phyloP scores from a whole-genome alignment of 2,797 vertebrate genomes.

The Echiichthys vipera region DNA sequence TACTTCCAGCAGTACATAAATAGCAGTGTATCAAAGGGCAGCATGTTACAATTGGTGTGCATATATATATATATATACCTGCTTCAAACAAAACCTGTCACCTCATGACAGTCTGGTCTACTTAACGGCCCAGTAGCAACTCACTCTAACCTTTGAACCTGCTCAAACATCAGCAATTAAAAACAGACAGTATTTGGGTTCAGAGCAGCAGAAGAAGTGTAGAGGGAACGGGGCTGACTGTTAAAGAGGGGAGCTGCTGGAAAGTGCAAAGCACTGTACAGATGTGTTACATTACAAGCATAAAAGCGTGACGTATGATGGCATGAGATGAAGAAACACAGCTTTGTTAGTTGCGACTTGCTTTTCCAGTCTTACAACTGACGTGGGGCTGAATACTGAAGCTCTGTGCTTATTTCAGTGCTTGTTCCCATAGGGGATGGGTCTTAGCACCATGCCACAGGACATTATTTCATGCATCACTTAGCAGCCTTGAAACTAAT shows the following conservation, averaged over 20 bases:
- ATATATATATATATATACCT: slow-evolving; percentile 39
- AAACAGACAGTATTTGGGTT: slow-evolving; percentile 36
- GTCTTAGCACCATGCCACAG: slow-evolving; percentile 83
- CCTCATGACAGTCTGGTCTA: slow-evolving; percentile 20
- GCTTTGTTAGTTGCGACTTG: slow-evolving; percentile 22
- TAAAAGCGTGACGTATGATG: slow-evolving; percentile 35
- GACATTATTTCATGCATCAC: slow-evolving; percentile 91
- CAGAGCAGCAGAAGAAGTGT: slow-evolving; percentile 1
- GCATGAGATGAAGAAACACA: slow-evolving; percentile 35
- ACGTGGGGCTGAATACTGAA: slow-evolving; percentile 41
- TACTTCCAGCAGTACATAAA: slow-evolving; percentile 19
- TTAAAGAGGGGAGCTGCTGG: slow-evolving; percentile 10
- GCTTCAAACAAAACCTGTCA: slow-evolving; percentile 42
- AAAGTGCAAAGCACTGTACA: slow-evolving; percentile 31
- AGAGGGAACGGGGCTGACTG: not conserved
- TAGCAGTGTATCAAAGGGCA: slow-evolving; percentile 23
- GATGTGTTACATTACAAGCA: slow-evolving; percentile 40
- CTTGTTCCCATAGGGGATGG: slow-evolving; percentile 75
- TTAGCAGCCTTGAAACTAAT: slow-evolving; percentile 87
- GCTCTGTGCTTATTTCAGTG: slow-evolving; percentile 76
- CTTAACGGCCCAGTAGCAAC: slow-evolving; percentile 20
- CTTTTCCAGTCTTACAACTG: slow-evolving; percentile 48
- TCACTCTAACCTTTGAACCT: slow-evolving; percentile 32
- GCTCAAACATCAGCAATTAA: slow-evolving; percentile 45
- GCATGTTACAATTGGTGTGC: slow-evolving; percentile 16